Evolutionary conservation across 2,797 vertebrate genomes (phyloP).

Genomic region (Enoplosus armatus): DNA sequence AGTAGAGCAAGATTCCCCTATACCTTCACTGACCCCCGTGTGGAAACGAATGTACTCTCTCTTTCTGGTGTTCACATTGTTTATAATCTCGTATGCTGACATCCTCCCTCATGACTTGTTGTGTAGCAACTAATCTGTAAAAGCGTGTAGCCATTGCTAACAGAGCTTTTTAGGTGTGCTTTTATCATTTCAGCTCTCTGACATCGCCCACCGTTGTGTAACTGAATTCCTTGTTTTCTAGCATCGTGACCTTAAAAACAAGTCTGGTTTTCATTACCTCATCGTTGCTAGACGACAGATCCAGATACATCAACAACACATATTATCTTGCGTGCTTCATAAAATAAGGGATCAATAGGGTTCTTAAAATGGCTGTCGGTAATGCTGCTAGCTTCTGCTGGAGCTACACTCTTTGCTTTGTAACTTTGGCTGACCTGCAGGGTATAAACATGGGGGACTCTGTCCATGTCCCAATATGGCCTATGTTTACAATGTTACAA

Average conservation of each 20-base stretch:
- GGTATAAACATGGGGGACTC: background rate
- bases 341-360: slow-evolving; percentile 12
- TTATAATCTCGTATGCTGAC: background rate
- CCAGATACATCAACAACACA: slow-evolving; percentile 42
- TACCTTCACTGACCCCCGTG: background rate
- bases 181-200: slow-evolving; percentile 9
- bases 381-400: background rate
- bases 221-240: slow-evolving; percentile 36
- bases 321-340: slow-evolving; percentile 15
- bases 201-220: slow-evolving; percentile 13
- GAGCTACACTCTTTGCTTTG: background rate
- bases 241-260: slow-evolving; percentile 40
- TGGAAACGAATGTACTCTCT: background rate
- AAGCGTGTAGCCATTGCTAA: background rate
- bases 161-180: background rate
- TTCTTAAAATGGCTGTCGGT: background rate
- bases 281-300: slow-evolving; percentile 46
- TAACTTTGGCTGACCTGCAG: background rate
- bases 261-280: slow-evolving; percentile 55
- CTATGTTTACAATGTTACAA: slow-evolving; percentile 5
- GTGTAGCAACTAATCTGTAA: background rate
- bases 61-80: background rate
- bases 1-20: background rate
- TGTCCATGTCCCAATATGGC: slow-evolving; percentile 9
- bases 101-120: background rate